Base-by-base conservation (phyloP, 1,140 invertebrate species). In the Myzus persicae region DNA sequence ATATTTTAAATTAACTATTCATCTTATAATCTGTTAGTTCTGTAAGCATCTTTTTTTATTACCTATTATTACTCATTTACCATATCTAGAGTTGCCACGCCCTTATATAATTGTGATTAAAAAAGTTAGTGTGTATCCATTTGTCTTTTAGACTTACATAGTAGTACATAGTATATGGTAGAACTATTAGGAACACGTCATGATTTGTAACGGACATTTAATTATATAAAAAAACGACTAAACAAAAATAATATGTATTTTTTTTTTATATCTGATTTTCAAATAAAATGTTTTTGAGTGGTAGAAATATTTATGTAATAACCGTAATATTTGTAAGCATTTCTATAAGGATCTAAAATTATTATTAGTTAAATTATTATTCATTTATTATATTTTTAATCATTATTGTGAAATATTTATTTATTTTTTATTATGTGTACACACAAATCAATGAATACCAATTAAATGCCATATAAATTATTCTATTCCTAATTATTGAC, bases 361-460 rank as follows among this genome's bases (percentile, higher is more conserved):
- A 88, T 48, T 67, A 59, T 90, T 59, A 81, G 40, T 91, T 91
- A 46, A 81, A 46, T 91, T 46, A 91, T 24, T 36, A 46, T 81
- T 59, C 26, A 59, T 90, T 38, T 90, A 90, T 91, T 81, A n/a
- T 42, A 90, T 38, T 81, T 91, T 36, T 81, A 91, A 91, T 46
- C 42, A 76, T 76, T 76, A 36, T 91, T 91, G 90, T 91, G 42
- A 44, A 81, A 36, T 91, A 91, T 91, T 76, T 91, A 91, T 91
- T 76, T 91, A 81, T 91, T 91, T 91, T 91, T 44, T 91, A 91
- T 91, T 46, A 81, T 36, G 48, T 67, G 67, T 91, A 91, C 54
- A 36, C 42, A 46, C 42, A n/a, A 76, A 76, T 81, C 7, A 31
- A 91, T 46, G 40, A 81, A 46, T 81, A 91, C 24, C 42, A 59